A percentile compares a stretch with the other conserved stretches of the same genome.
Evolutionary conservation across 2,113 vertebrate species (phyloP).

Genomic region (Siniperca knerii): DNA sequence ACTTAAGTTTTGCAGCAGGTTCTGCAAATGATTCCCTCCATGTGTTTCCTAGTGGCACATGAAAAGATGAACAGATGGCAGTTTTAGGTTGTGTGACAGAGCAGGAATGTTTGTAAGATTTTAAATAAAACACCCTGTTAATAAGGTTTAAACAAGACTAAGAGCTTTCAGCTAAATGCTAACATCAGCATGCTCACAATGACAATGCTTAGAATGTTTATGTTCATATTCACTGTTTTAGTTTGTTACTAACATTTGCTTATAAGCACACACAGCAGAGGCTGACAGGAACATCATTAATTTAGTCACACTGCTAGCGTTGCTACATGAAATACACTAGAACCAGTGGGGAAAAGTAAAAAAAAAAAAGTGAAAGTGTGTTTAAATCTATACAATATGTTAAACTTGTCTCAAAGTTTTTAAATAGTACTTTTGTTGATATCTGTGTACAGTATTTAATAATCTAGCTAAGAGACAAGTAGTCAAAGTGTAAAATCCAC

Average conservation of each 20-base stretch:
- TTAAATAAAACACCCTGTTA: neutral
- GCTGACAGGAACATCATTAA: neutral
- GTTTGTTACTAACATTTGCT: neutral
- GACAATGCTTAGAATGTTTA: neutral
- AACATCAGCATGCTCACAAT: neutral
- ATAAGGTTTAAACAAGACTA: neutral
- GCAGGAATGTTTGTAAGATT: neutral
- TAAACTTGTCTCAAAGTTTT: neutral
- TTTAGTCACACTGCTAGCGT: neutral
- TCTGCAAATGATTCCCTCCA: neutral
- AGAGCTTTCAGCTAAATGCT: neutral
- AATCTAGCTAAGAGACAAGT: neutral
- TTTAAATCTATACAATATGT: neutral
- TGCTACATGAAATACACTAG: neutral
- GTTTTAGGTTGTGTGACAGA: neutral
- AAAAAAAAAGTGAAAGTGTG: no score
- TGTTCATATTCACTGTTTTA: neutral
- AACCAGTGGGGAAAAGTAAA: neutral
- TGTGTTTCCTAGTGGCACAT: neutral
- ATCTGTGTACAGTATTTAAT: neutral
- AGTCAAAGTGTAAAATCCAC: neutral
- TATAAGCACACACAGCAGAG: neutral
- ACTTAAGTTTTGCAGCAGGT: conserved; percentile 12
- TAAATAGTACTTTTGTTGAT: neutral
- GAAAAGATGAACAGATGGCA: neutral